phyloP scores from a whole-genome alignment of 2,888 invertebrate species.

The Sinopyrophorus schimmeli region DNA sequence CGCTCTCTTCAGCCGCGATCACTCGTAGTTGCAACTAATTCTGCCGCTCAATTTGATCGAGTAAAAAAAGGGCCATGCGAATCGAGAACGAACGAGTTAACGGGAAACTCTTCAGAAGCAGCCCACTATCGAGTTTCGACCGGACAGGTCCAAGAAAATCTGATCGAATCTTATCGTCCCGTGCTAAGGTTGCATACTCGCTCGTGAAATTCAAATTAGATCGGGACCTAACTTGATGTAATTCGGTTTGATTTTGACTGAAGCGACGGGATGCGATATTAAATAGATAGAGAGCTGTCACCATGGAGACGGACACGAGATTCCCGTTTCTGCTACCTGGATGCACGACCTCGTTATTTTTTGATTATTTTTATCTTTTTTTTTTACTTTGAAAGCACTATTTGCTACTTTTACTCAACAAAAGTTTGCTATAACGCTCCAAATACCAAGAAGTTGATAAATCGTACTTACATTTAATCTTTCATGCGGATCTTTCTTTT shows the following conservation, averaged over 20 bases:
- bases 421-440: slow-evolving; percentile 6
- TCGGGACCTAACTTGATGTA: slow-evolving; percentile 35
- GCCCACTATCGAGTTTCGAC: slow-evolving; percentile 21
- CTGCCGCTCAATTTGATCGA: slow-evolving; percentile 23
- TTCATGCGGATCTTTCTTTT: too few species aligned
- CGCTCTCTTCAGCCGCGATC: slow-evolving; percentile 8
- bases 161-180: slow-evolving; percentile 23
- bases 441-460: background rate
- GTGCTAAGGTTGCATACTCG: slow-evolving; percentile 15
- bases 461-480: too few species aligned
- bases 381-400: slow-evolving; percentile 15
- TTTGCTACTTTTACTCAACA: slow-evolving; percentile 17
- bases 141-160: slow-evolving; percentile 20
- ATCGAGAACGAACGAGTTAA: slow-evolving; percentile 18
- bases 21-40: slow-evolving; percentile 12
- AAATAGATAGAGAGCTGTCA: slow-evolving; percentile 36
- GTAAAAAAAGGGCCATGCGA: slow-evolving; percentile 14
- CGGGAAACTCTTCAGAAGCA: slow-evolving; percentile 13
- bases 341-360: slow-evolving; percentile 32
- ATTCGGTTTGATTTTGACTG: slow-evolving; percentile 37
- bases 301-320: slow-evolving; percentile 31
- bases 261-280: slow-evolving; percentile 36
- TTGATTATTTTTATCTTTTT: slow-evolving; percentile 22
- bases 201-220: slow-evolving; percentile 37
- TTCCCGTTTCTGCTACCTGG: slow-evolving; percentile 31